phyloP scores from a whole-genome alignment of 23 tunicate genomes.

The Pegea sp. region DNA sequence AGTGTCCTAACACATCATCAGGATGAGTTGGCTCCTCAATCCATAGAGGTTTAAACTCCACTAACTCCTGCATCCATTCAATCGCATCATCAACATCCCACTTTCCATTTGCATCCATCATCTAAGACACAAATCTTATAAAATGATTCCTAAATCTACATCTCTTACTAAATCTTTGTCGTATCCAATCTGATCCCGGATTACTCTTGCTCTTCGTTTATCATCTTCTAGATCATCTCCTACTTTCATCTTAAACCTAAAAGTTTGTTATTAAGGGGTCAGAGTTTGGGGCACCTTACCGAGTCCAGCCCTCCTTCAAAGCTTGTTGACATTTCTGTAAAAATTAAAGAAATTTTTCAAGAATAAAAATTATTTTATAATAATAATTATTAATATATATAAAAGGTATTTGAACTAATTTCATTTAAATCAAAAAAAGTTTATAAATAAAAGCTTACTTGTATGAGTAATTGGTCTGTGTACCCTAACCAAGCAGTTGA shows the following conservation, averaged over 20 bases:
- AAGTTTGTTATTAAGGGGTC: background rate
- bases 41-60: conserved; percentile 76
- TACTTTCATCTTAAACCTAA: conserved; percentile 87
- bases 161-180: conserved; percentile 9
- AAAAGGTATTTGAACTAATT: background rate
- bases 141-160: background rate
- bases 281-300: conserved; percentile 9
- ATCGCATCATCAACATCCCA: conserved; percentile 99
- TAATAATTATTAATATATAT: too few species aligned
- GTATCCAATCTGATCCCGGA: conserved; percentile 82
- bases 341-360: background rate
- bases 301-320: conserved; percentile 74
- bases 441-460: conserved; percentile 14
- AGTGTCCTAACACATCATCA: conserved; percentile 92
- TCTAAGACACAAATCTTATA: conserved; percentile 13
- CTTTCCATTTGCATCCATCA: conserved; percentile 97
- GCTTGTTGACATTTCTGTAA: conserved; percentile 66
- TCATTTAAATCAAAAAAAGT: background rate
- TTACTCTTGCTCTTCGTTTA: conserved; percentile 36
- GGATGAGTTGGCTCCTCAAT: conserved; percentile 97
- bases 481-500: conserved; percentile 90
- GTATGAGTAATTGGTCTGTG: conserved; percentile 37
- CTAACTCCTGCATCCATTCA: conserved; percentile 77
- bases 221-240: conserved; percentile 84
- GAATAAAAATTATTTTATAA: too few species aligned